phyloP scores from a whole-genome alignment of 2,888 invertebrate genomes.

The Orchestes rusci region DNA sequence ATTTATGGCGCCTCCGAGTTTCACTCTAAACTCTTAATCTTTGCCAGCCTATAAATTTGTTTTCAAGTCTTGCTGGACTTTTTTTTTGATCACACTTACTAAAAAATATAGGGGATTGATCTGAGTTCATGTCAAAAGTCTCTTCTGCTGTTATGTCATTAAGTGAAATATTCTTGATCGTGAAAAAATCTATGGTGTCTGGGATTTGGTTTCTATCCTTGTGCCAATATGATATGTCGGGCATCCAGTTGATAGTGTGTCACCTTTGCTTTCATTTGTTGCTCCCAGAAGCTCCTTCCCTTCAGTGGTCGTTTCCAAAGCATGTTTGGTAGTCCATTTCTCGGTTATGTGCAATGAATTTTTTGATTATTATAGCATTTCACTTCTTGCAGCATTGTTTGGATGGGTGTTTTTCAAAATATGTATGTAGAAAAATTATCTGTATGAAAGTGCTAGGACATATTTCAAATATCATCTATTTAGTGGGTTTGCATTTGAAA shows the following conservation, averaged over 20 bases:
- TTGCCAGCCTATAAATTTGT: constrained; percentile 1
- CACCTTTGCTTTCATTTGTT: no score
- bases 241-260: not conserved
- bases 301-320: no score
- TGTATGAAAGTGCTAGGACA: no score
- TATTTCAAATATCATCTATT: no score
- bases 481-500: no score
- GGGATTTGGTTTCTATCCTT: not conserved
- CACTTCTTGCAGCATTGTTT: no score
- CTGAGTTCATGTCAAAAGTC: not conserved
- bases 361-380: no score
- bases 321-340: no score
- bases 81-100: not conserved
- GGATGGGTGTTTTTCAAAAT: no score
- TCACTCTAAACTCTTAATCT: not conserved
- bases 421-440: no score
- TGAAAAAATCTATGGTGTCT: not conserved
- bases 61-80: not conserved
- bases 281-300: no score
- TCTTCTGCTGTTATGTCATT: not conserved
- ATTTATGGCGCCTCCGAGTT: constrained; percentile 1
- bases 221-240: constrained; percentile 2
- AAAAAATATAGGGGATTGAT: constrained; percentile 5
- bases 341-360: no score
- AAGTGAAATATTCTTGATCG: not conserved